Evolutionary conservation across 2,113 vertebrate species (phyloP).

Genomic region (Cnemophilus loriae): DNA sequence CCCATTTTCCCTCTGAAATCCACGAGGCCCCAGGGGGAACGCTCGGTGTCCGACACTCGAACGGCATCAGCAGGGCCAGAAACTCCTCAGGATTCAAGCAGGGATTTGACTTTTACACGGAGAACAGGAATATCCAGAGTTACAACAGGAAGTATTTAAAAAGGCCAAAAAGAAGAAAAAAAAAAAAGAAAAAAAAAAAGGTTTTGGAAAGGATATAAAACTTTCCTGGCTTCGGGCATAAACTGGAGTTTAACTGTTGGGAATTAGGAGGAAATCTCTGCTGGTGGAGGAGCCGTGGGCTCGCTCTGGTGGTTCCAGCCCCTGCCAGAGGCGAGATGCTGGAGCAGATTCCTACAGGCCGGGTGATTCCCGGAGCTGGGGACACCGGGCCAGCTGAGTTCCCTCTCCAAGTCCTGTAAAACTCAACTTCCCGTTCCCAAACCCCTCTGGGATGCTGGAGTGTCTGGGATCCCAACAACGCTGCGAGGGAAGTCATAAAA

Average conservation of each 20-base stretch:
- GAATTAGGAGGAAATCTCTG: constrained; percentile 57
- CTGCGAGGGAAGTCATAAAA: constrained; percentile 49
- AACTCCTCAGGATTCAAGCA: background rate
- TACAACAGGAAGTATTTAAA: constrained; percentile 48
- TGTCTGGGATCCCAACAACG: background rate
- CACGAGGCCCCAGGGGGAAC: background rate
- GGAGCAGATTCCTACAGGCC: background rate
- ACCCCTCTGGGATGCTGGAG: constrained; percentile 3
- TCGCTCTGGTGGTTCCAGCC: background rate
- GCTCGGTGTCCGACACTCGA: background rate
- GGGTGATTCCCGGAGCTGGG: background rate
- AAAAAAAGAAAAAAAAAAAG: background rate
- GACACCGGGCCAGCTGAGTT: background rate
- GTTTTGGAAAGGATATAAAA: constrained; percentile 56
- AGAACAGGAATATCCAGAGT: constrained; percentile 41
- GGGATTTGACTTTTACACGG: background rate
- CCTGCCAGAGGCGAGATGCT: constrained; percentile 3
- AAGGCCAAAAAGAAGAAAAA: background rate
- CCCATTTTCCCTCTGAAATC: background rate
- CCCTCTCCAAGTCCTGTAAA: constrained; percentile 46
- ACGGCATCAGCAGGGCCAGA: background rate
- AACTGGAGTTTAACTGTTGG: constrained; percentile 33
- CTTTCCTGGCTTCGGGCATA: constrained; percentile 55
- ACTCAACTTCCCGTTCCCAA: background rate
- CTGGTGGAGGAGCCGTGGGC: background rate